Base-by-base conservation (phyloP, 2,888 invertebrate species). In the Macaria notata region DNA sequence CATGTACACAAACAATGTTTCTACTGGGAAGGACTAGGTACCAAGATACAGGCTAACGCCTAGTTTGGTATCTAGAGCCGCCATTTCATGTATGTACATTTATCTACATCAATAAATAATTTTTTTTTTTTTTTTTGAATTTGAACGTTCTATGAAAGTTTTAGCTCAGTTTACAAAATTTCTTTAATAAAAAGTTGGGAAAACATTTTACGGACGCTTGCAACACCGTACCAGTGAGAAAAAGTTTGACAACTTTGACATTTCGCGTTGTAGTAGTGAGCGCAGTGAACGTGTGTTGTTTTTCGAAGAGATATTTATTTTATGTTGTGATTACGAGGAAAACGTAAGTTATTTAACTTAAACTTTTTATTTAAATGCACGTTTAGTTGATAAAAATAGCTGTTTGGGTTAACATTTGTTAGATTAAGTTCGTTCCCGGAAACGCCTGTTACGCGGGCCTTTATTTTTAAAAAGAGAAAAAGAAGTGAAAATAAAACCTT, bases 201-300 rank as follows among this genome's bases (percentile, higher is more conserved):
- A 72, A 74, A 64, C 46, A 45, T 44, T 56, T 61, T 59, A 9
- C 50, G 29, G 4, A 61, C 54, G 55, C 68, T 75, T 70, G 86
- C 83, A 84, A 85, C 86, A 83, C 81, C 56, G 62, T 83, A 81
- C 56, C 62, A 56, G 49, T 51, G 66, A 69, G 64, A 73, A 67
- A 73, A 76, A 57, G 72, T 82, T 83, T 49, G 73, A 36, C 33
- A 36, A 41, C 9, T 81, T 84, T 85, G 86, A 86, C 88, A 88
- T 84, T 86, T 82, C 78, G 78, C 81, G 78, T 84, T 86, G 76
- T 70, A 85, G 79, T 86, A 66, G 87, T 86, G 83, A 73, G 70
- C 73, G 68, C 58, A 82, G 88, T 88, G 88, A 84, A 86, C 89
- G 90, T 88, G 87, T 88, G 84, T 80, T 73, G 73, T 84, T 81